These are phyloP conservation scores for Hydroisotoma schaefferi DNA, from an alignment of 2,888 invertebrate genomes.

Conservation along the genomic window DNA sequence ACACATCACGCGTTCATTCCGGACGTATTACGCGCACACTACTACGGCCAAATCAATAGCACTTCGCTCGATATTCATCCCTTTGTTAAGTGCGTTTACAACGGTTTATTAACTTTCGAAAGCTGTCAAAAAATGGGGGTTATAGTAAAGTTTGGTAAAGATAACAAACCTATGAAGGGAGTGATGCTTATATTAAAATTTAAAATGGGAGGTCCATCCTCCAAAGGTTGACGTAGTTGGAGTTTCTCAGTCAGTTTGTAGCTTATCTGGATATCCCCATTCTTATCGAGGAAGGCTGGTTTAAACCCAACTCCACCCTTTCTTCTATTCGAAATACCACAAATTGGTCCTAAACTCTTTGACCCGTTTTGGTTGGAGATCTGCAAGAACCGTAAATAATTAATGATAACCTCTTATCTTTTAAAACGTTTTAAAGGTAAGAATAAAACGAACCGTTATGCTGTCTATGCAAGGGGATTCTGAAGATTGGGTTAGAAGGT, in stretches of 20 bases:
- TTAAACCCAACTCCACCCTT: neutral
- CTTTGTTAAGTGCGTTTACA: too few species aligned
- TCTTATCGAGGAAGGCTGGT: conserved; percentile 5
- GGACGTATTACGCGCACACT: too few species aligned
- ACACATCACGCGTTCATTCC: too few species aligned
- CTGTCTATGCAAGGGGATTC: neutral
- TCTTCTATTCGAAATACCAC: neutral
- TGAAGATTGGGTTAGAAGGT: neutral
- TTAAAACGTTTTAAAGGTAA: neutral
- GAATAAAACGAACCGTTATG: neutral
- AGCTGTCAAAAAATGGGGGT: too few species aligned
- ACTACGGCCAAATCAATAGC: too few species aligned
- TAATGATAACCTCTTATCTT: neutral
- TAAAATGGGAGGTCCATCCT: neutral
- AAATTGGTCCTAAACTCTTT: neutral
- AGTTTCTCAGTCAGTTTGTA: neutral
- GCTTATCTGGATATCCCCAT: neutral
- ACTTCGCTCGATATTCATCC: too few species aligned
- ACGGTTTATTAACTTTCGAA: too few species aligned
- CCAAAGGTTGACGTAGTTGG: neutral
- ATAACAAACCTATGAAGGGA: conserved; percentile 3
- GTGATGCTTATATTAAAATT: conserved; percentile 12
- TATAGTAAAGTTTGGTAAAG: neutral
- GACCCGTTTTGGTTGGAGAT: neutral
- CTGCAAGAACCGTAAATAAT: neutral